Evolutionary conservation across 1,140 invertebrate genomes (phyloP).

Genomic region (Tenebrio molitor): DNA sequence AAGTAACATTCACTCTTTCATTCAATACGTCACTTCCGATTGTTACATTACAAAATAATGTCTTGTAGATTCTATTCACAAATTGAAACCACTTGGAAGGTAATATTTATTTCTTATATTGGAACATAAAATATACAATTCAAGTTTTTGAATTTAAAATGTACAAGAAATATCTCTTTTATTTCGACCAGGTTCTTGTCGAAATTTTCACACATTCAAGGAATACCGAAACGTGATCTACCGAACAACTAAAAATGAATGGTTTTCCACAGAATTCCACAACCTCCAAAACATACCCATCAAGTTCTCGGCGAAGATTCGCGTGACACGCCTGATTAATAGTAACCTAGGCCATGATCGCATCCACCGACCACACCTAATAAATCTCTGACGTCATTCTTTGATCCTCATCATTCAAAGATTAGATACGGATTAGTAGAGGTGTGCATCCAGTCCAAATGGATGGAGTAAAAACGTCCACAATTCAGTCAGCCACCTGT

Average conservation of each 20-base stretch:
- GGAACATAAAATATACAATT: too few relatives aligned
- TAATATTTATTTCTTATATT: too few relatives aligned
- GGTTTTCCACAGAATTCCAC: conserved; percentile 12
- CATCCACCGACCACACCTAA: conserved; percentile 3
- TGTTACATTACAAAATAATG: too few relatives aligned
- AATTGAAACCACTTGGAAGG: too few relatives aligned
- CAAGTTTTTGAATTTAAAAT: too few relatives aligned
- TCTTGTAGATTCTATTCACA: too few relatives aligned
- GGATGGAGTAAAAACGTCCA: background rate
- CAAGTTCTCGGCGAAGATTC: background rate
- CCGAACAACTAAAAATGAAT: conserved; percentile 7
- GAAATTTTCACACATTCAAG: too few relatives aligned
- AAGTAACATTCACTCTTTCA: too few relatives aligned
- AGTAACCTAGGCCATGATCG: conserved; percentile 31
- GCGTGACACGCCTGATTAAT: conserved; percentile 32
- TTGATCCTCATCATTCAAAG: conserved; percentile 23
- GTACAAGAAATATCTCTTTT: too few relatives aligned
- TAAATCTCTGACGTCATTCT: conserved; percentile 11
- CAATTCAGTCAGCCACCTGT: conserved; percentile 33
- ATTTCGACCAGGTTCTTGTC: too few relatives aligned
- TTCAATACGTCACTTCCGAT: too few relatives aligned
- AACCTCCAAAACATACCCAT: background rate
- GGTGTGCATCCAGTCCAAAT: conserved; percentile 3
- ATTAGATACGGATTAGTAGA: conserved; percentile 38
- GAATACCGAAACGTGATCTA: too few relatives aligned